Conservation (phyloP, 2,888 invertebrate genomes). For the Bellardia bayeri region DNA sequence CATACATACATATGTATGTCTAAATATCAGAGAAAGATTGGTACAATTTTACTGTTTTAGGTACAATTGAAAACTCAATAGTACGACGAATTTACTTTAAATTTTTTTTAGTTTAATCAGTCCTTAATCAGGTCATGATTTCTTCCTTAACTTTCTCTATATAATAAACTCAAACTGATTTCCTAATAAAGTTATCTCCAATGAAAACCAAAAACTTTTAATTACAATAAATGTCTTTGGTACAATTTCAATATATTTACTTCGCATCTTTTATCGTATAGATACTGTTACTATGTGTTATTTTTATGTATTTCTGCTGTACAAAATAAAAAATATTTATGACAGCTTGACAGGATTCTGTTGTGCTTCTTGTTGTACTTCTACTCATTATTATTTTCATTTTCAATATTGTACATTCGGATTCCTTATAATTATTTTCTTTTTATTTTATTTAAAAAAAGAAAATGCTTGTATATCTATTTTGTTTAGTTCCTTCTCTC, state of each 20-base stretch:
- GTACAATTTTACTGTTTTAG: not conserved
- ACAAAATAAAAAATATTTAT: constrained; percentile 37
- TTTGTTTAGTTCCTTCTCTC: constrained; percentile 1
- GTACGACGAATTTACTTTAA: too few species aligned
- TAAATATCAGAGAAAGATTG: not conserved
- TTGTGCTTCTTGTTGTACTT: not conserved
- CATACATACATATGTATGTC: too few species aligned
- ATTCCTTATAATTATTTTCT: constrained; percentile 51
- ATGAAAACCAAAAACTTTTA: too few species aligned
- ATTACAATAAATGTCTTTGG: too few species aligned
- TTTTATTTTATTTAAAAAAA: not conserved
- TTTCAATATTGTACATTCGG: constrained; percentile 23
- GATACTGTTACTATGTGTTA: not conserved
- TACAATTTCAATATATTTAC: not conserved
- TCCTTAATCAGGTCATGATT: too few species aligned
- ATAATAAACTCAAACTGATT: too few species aligned
- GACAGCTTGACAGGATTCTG: constrained; percentile 46
- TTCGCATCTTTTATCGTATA: not conserved
- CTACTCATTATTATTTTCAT: constrained; percentile 19
- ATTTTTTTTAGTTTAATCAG: not conserved
- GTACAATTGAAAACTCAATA: too few species aligned
- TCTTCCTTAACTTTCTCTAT: too few species aligned
- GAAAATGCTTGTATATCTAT: not conserved
- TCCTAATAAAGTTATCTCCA: too few species aligned
- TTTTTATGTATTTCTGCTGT: not conserved